Evolutionary conservation across 2,888 invertebrate species (phyloP).

Genomic region (Metellina segmentata): DNA sequence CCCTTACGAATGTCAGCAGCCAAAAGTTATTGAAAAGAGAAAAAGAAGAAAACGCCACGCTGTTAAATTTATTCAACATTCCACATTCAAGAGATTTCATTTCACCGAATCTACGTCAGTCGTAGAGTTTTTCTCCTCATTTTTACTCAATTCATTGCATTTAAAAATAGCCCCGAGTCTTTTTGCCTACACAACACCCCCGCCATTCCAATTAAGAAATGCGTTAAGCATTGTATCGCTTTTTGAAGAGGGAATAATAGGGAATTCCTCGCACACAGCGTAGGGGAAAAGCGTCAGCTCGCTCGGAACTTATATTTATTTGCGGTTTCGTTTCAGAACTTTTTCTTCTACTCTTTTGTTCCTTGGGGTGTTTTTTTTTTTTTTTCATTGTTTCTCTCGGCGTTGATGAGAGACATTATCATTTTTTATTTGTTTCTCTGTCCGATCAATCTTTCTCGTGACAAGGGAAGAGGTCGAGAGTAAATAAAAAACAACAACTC

Average conservation of each 20-base stretch:
- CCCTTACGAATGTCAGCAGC: no score
- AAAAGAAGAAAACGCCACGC: no score
- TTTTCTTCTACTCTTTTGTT: background rate
- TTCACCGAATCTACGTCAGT: no score
- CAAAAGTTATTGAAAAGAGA: no score
- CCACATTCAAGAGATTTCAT: no score
- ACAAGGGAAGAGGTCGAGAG: conserved; percentile 23
- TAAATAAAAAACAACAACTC: background rate
- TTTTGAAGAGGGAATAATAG: conserved; percentile 5
- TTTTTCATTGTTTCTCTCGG: background rate
- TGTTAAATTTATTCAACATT: no score
- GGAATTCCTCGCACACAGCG: background rate
- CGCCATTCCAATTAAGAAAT: background rate
- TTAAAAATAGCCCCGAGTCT: no score
- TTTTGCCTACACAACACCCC: no score
- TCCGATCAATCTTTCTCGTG: conserved; percentile 61
- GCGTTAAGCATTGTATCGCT: background rate
- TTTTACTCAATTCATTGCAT: no score
- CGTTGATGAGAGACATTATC: conserved; percentile 64
- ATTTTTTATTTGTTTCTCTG: conserved; percentile 57
- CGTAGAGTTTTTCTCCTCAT: no score
- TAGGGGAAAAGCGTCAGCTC: background rate
- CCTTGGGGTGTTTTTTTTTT: background rate
- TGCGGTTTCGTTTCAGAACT: conserved; percentile 20
- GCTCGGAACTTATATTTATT: conserved; percentile 44